phyloP scores from a whole-genome alignment of 1,140 invertebrate genomes.

The Plectus sambesii region DNA sequence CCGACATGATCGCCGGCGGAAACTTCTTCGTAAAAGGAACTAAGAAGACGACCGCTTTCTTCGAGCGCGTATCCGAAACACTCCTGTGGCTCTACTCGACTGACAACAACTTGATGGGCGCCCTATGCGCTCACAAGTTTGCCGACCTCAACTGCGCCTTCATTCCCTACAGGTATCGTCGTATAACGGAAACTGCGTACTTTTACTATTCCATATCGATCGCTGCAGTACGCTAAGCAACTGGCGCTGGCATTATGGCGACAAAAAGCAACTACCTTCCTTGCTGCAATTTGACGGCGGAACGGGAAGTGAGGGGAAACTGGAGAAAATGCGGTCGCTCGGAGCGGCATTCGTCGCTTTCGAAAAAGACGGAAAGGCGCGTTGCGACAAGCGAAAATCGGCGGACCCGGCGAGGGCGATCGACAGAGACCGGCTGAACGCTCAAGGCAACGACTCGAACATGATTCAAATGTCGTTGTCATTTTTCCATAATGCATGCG shows the following conservation, averaged over 20 bases:
- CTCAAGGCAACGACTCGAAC: too few relatives aligned
- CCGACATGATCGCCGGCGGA: slow-evolving; percentile 4
- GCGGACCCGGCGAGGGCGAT: not conserved
- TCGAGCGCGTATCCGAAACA: not conserved
- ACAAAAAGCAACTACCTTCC: not conserved
- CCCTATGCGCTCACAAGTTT: not conserved
- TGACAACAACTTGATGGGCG: slow-evolving; percentile 9
- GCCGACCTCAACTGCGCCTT: slow-evolving; percentile 5
- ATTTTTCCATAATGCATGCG: too few relatives aligned
- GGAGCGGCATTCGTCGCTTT: slow-evolving; percentile 2
- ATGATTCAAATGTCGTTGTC: too few relatives aligned
- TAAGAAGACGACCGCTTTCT: not conserved
- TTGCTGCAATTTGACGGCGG: slow-evolving; percentile 10
- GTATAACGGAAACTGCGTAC: not conserved
- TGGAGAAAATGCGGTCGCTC: not conserved
- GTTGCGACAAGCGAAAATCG: not conserved
- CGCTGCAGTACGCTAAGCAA: slow-evolving; percentile 6
- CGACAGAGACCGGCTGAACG: too few relatives aligned
- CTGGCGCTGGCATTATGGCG: not conserved
- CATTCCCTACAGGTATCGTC: slow-evolving; percentile 9
- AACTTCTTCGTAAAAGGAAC: slow-evolving; percentile 3
- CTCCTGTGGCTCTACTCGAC: not conserved
- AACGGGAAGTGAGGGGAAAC: not conserved
- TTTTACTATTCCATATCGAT: not conserved
- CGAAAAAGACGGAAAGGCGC: not conserved